phyloP scores from a whole-genome alignment of 2,113 vertebrate genomes.

The Fulica atra region DNA sequence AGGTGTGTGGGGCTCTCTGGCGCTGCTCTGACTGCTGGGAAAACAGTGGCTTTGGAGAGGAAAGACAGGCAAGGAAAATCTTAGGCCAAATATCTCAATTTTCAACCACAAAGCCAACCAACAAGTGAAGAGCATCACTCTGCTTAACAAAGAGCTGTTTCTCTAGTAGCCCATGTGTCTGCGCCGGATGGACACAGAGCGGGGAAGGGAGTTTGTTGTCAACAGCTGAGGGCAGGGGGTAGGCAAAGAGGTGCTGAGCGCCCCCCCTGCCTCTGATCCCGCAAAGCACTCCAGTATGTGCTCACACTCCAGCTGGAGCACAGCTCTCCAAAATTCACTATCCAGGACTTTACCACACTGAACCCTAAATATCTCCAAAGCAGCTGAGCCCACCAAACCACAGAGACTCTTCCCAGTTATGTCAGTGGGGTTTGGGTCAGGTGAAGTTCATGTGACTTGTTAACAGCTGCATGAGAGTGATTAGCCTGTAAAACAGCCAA shows the following conservation, averaged over 20 bases:
- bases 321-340: background rate
- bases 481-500: background rate
- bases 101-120: background rate
- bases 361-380: background rate
- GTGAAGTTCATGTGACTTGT: fast-evolving
- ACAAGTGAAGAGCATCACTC: background rate
- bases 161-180: background rate
- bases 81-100: background rate
- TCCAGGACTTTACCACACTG: background rate
- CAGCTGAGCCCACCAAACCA: background rate
- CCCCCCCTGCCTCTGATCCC: background rate
- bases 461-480: background rate
- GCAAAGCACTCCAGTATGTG: background rate
- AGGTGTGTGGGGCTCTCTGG: background rate
- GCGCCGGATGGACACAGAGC: background rate
- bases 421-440: background rate
- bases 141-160: background rate
- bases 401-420: background rate
- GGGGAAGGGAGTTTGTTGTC: background rate
- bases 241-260: background rate
- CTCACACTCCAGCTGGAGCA: background rate
- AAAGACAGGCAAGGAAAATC: background rate
- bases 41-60: background rate
- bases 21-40: background rate
- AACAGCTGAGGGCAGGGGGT: background rate